Base-by-base conservation (phyloP, 2,888 invertebrate genomes). In the Zootermopsis nevadensis region DNA sequence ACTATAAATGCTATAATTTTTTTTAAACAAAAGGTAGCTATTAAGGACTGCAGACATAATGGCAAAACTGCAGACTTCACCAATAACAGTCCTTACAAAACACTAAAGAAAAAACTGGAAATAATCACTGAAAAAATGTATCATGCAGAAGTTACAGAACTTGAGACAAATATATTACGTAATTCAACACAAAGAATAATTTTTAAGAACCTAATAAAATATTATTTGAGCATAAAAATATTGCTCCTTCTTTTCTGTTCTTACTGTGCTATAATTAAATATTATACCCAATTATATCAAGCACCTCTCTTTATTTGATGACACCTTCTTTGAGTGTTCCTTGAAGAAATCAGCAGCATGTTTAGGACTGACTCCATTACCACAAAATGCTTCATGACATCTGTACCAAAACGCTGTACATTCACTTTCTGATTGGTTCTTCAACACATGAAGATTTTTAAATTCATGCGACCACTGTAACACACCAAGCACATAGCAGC, bases 271-370 rank as follows among this genome's bases (percentile, higher is more conserved):
- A 15, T 48, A 48, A 19, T 48, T 4, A 48, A 48, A 48, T 48
- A 48, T 0, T 48, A 48, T 42, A 42, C 19, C 1, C 15, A 48
- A 19, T 15, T 48, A 33, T 33, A 33, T 60, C 2, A 33, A 55
- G 84, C 85, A 89, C 88, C 88, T 87, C 83, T 89, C 89, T 86
- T 87, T 87, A 48, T 87, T 86, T 2, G 88, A 88, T 22, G 79
- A 87, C 48, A 93, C 90, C 84, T 91, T 91, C 3, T 91, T 90
- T 0, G 92, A 91, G 84, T 92, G 90, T 82, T 91, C 90, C 0
- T 93, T 89, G 67, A 94, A 92, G 88, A 95, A 95, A 85, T 93
- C 90, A 0, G 94, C 92, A 0, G 94, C 92, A 30, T 92, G 91
- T 84, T 92, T 91, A 27, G 94, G 93, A 0, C 92, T 89, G 0